phyloP scores from a whole-genome alignment of 1,140 invertebrate genomes.

The Panagrolaimus sp. region DNA sequence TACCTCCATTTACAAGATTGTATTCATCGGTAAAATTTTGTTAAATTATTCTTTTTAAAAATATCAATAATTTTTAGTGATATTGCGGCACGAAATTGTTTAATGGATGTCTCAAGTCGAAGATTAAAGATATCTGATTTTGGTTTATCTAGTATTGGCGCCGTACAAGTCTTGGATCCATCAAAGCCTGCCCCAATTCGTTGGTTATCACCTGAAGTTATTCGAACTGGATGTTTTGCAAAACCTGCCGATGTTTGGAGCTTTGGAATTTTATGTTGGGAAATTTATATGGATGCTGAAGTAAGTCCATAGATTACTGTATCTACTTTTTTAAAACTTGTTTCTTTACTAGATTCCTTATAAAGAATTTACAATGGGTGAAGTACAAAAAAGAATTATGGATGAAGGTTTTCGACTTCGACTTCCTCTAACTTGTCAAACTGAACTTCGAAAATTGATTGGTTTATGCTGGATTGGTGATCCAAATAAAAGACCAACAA shows the following conservation, averaged over 20 bases:
- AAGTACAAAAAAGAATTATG: conserved; percentile 21
- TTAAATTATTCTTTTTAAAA: no score
- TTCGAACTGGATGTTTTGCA: conserved; percentile 15
- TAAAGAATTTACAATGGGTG: conserved; percentile 23
- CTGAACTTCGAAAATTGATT: conserved; percentile 17
- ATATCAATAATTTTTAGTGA: conserved; percentile 19
- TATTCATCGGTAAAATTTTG: conserved; percentile 26
- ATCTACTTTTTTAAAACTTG: no score
- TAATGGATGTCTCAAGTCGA: conserved; percentile 17
- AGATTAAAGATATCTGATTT: conserved; percentile 43
- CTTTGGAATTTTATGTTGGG: conserved; percentile 38
- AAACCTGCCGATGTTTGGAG: conserved; percentile 39
- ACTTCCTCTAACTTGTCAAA: conserved; percentile 18
- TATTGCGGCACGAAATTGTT: conserved; percentile 36
- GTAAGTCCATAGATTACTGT: neutral
- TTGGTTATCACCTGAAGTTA: conserved; percentile 39
- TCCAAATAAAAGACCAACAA: conserved; percentile 4
- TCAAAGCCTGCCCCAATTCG: conserved; percentile 39
- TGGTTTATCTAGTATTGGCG: conserved; percentile 30
- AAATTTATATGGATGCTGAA: conserved; percentile 29
- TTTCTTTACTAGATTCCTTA: conserved; percentile 19
- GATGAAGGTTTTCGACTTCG: conserved; percentile 21
- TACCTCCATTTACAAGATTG: conserved; percentile 33
- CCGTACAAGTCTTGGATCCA: conserved; percentile 22
- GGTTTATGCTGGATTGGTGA: conserved; percentile 14